These are phyloP conservation scores for Drosophila ambigua DNA, from an alignment of 1,140 invertebrate genomes.

Conservation along the genomic window DNA sequence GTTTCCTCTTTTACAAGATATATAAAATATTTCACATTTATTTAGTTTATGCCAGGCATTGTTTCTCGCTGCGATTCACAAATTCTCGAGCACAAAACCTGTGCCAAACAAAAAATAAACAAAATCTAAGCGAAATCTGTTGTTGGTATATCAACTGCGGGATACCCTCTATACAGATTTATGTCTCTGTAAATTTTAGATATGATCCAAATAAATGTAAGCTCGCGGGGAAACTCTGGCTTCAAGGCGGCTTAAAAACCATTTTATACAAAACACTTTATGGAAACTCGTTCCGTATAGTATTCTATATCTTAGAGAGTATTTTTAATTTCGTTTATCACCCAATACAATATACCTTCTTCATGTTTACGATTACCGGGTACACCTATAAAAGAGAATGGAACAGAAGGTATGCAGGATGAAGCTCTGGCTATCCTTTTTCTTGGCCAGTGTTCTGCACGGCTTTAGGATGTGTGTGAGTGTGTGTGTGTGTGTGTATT, in stretches of 20 bases:
- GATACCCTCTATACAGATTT: too few species aligned
- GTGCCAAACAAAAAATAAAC: conserved; percentile 56
- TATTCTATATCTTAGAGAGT: too few species aligned
- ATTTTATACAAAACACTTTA: too few species aligned
- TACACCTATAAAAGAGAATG: conserved; percentile 28
- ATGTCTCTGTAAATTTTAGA: too few species aligned
- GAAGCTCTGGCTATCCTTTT: conserved; percentile 51
- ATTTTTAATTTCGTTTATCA: too few species aligned
- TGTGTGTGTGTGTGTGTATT: conserved; percentile 39
- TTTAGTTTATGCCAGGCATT: conserved; percentile 77
- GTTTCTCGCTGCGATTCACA: conserved; percentile 81
- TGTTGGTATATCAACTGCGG: too few species aligned
- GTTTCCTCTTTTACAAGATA: conserved; percentile 14
- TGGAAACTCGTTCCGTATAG: too few species aligned
- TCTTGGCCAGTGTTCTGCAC: conserved; percentile 49
- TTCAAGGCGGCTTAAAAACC: too few species aligned
- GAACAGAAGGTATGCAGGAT: conserved; percentile 13
- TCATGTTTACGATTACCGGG: not conserved
- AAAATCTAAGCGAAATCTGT: not conserved
- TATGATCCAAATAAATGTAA: too few species aligned
- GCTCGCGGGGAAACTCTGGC: too few species aligned
- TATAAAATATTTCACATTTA: conserved; percentile 81
- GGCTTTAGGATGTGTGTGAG: conserved; percentile 25
- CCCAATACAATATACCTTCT: too few species aligned
- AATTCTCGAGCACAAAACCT: conserved; percentile 77